Conservation (phyloP, 1,140 invertebrate genomes). For the Plodia interpunctella region DNA sequence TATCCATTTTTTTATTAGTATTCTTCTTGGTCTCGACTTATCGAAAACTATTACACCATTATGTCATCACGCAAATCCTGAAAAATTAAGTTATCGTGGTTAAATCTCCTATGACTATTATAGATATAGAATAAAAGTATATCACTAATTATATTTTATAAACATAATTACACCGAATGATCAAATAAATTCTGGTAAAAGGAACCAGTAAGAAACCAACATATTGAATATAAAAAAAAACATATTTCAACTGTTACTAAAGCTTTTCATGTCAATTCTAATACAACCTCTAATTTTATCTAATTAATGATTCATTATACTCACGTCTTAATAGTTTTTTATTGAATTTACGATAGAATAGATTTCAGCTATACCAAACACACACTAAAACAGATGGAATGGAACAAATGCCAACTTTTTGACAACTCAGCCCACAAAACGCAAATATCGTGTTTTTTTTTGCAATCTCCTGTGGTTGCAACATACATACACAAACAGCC, state of each 20-base stretch:
- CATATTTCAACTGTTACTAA: background rate
- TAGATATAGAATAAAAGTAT: background rate
- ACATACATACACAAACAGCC: background rate
- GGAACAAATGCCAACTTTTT: constrained; percentile 61
- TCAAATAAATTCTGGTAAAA: background rate
- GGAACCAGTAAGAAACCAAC: background rate
- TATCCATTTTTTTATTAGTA: constrained; percentile 40
- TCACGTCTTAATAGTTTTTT: constrained; percentile 12
- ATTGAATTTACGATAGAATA: constrained; percentile 37
- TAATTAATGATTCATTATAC: background rate
- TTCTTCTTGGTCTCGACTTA: background rate
- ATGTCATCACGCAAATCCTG: constrained; percentile 43
- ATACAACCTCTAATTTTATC: background rate
- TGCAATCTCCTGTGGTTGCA: background rate
- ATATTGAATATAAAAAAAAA: background rate
- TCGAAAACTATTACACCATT: constrained; percentile 46
- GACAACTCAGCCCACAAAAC: constrained; percentile 42
- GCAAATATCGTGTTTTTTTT: constrained; percentile 6
- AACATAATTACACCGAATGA: constrained; percentile 9
- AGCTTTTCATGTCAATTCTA: background rate
- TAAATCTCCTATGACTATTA: background rate
- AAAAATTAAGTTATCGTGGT: background rate
- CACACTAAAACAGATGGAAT: constrained; percentile 23
- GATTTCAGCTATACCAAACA: constrained; percentile 54
- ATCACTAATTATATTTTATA: background rate